Percentiles rank a stretch among this genome's conserved stretches.
phyloP scores from a whole-genome alignment of 2,113 vertebrate species.

The Cinclus mexicanus region DNA sequence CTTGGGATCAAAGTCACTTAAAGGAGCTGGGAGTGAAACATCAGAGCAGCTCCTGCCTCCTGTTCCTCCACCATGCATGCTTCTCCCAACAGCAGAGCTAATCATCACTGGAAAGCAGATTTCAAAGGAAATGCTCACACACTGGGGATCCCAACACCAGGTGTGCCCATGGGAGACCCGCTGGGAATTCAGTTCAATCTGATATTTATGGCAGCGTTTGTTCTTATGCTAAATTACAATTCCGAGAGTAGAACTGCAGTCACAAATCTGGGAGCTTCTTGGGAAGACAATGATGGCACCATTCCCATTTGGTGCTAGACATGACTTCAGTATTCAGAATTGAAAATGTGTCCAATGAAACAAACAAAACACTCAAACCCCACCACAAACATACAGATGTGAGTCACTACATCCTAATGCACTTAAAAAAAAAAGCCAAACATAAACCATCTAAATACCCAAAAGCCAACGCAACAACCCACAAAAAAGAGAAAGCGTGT shows the following conservation, averaged over 20 bases:
- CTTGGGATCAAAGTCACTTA: background rate
- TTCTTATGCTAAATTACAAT: background rate
- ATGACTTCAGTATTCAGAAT: background rate
- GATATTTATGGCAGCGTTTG: background rate
- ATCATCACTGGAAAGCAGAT: background rate
- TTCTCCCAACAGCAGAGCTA: background rate
- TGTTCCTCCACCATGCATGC: background rate
- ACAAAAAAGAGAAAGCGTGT: background rate
- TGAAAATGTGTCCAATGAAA: background rate
- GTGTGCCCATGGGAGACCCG: background rate
- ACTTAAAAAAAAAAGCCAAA: background rate
- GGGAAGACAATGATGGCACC: background rate
- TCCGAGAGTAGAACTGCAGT: background rate
- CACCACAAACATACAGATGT: background rate
- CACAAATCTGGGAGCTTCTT: background rate
- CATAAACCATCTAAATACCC: background rate
- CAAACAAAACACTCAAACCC: background rate
- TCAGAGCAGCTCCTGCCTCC: background rate
- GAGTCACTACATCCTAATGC: background rate
- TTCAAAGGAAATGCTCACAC: background rate
- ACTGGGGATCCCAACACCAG: background rate
- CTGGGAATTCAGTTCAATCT: background rate
- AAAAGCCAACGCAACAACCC: background rate
- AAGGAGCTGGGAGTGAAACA: background rate
- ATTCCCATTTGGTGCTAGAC: slow-evolving; percentile 2